phyloP scores from a whole-genome alignment of 2,888 invertebrate species.

The Diarsia dahlii region DNA sequence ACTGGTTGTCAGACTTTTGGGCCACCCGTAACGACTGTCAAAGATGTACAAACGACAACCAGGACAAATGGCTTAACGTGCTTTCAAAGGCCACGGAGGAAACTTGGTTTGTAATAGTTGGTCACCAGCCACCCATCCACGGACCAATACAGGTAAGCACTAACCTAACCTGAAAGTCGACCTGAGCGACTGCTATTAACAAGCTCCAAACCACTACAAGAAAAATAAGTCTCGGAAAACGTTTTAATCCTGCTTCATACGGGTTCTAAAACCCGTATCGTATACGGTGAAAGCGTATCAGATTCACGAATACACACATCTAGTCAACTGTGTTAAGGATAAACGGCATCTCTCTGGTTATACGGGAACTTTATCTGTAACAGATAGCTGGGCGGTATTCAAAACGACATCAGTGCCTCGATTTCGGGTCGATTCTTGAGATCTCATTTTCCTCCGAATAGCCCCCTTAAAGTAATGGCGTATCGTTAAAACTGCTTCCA shows the following conservation, averaged over 20 bases:
- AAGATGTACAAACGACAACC: too few relatives aligned
- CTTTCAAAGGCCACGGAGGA: too few relatives aligned
- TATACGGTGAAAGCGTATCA: not conserved
- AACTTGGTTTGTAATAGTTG: too few relatives aligned
- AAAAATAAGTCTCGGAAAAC: not conserved
- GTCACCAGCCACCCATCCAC: too few relatives aligned
- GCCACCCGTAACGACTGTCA: too few relatives aligned
- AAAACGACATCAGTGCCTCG: slow-evolving; percentile 59
- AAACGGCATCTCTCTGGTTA: slow-evolving; percentile 33
- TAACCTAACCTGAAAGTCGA: too few relatives aligned
- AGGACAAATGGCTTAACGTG: too few relatives aligned
- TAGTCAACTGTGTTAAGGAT: slow-evolving; percentile 36
- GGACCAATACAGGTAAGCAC: too few relatives aligned
- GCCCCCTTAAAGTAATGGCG: slow-evolving; percentile 78
- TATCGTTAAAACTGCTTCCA: slow-evolving; percentile 77
- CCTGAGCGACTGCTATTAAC: too few relatives aligned
- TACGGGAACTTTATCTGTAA: slow-evolving; percentile 45
- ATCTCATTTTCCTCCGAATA: slow-evolving; percentile 75
- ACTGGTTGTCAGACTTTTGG: too few relatives aligned
- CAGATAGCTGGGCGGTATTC: slow-evolving; percentile 51
- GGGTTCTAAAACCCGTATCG: not conserved
- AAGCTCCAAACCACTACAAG: too few relatives aligned
- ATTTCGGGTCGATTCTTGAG: slow-evolving; percentile 70
- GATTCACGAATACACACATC: slow-evolving; percentile 14
- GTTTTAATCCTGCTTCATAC: slow-evolving; percentile 3